Percentiles rank a stretch among this genome's conserved stretches.
Conservation (phyloP, 2,113 vertebrate genomes). For the Notarius quadriscutis region DNA sequence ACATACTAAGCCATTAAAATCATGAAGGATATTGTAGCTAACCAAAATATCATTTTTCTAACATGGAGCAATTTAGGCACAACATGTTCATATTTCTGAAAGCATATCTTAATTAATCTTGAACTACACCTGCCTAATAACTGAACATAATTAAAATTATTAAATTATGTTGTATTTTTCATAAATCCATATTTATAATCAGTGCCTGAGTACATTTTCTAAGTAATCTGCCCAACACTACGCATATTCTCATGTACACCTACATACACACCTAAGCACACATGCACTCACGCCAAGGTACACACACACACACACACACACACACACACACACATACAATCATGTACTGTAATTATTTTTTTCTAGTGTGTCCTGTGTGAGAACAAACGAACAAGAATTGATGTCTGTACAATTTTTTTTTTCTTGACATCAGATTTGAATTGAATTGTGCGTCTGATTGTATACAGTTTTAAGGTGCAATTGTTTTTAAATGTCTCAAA, state of each 20-base stretch:
- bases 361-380: slow-evolving; percentile 41
- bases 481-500: slow-evolving; percentile 49
- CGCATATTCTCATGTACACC: slow-evolving; percentile 13
- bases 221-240: slow-evolving; percentile 41
- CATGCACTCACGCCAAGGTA: slow-evolving; percentile 25
- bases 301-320: slow-evolving; percentile 20
- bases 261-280: slow-evolving; percentile 23
- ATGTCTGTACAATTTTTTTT: slow-evolving; percentile 50
- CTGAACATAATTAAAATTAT: neutral
- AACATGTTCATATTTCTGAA: neutral
- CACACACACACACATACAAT: slow-evolving; percentile 35
- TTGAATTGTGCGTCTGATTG: slow-evolving; percentile 40
- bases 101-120: neutral
- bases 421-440: slow-evolving; percentile 40
- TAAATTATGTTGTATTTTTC: slow-evolving; percentile 24
- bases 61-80: neutral
- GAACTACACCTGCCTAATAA: slow-evolving; percentile 12
- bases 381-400: slow-evolving; percentile 23
- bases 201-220: slow-evolving; percentile 43
- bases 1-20: slow-evolving; percentile 6
- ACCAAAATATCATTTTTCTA: slow-evolving; percentile 4
- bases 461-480: slow-evolving; percentile 45
- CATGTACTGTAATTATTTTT: slow-evolving; percentile 56
- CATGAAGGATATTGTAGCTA: slow-evolving; percentile 7
- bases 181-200: neutral